Conservation (phyloP, 2,797 vertebrate species). For the Epinephelus malabaricus region DNA sequence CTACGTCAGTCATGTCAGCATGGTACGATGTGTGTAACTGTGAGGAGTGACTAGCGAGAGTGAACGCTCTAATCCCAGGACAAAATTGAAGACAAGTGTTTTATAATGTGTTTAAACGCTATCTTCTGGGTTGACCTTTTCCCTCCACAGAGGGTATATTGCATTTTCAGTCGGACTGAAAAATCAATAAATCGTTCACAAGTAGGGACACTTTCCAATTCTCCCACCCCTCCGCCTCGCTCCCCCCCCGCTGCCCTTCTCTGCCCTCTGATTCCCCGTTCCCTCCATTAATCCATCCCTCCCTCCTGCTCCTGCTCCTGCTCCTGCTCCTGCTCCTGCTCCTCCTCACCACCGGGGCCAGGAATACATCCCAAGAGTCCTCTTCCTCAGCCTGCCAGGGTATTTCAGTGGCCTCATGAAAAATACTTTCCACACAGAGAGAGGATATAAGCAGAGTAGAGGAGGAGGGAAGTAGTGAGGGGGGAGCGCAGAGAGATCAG, state of each 20-base stretch:
- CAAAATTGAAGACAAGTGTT: slow-evolving; percentile 34
- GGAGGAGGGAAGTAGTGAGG: slow-evolving; percentile 27
- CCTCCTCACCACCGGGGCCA: slow-evolving; percentile 20
- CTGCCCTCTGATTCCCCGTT: slow-evolving; percentile 32
- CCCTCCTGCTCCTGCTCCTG: background rate
- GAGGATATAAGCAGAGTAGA: slow-evolving; percentile 21
- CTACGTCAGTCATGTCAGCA: background rate
- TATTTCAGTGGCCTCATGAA: slow-evolving; percentile 65
- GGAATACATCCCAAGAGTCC: slow-evolving; percentile 47
- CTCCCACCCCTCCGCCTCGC: slow-evolving; percentile 2
- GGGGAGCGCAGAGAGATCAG: slow-evolving; percentile 43
- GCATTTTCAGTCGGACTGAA: slow-evolving; percentile 29
- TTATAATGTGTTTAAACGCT: slow-evolving; percentile 34
- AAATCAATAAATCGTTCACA: slow-evolving; percentile 64
- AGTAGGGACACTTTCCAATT: slow-evolving; percentile 27
- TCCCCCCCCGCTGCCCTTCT: slow-evolving; percentile 1
- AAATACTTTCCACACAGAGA: slow-evolving; percentile 74
- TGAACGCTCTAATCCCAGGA: background rate
- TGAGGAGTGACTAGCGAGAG: background rate
- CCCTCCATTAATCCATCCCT: slow-evolving; percentile 37
- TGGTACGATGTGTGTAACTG: background rate
- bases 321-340: background rate
- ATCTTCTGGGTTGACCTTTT: slow-evolving; percentile 44
- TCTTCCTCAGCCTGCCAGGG: slow-evolving; percentile 23
- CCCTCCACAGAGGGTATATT: slow-evolving; percentile 14